Evolutionary conservation across 2,797 vertebrate species (phyloP), one percentile per base, ranked within the genome.

Genomic region (Tragopan temminckii): DNA sequence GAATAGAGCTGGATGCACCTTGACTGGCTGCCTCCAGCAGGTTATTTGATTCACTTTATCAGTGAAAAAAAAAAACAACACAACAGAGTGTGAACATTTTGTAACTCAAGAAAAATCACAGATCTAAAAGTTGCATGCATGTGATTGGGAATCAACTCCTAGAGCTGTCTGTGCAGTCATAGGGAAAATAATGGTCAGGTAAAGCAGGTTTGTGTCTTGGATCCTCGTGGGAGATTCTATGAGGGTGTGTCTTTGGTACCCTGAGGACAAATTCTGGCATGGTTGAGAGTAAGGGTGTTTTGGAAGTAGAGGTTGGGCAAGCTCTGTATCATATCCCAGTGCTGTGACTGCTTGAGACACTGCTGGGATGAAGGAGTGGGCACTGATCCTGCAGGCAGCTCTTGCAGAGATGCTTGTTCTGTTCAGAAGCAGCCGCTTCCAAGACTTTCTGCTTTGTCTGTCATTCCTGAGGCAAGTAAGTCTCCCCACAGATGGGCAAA

Each of bases 21-120:
- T 98, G 96, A 10, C 98, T 98, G 13, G 98, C 98, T 1, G 98
- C 98, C 96, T 99, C 98, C 82, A 99, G 89, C 12, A 99, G n/a
- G 77, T 98, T 99, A 58, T 92, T 97, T 15, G 97, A 96, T 38
- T 98, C 97, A 64, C 98, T 99, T 95, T 52, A 66, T 62, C 12
- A 88, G 82, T 52, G 9, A 17, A 61, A 95, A 95, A 94, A 3
- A 23, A 24, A 46, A 46, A 95, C n/a, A 85, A 53, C 17, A 18
- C 4, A 82, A 0, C 21, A 78, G 20, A 80, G 24, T 68, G n/a
- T 82, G 35, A 94, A 67, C 4, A 61, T 25, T 61, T 95, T 79
- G 40, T 29, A 70, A 33, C 36, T 71, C 29, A 61, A 46, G 29
- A 63, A 24, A 92, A 71, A 57, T 35, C 15, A 53, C 3, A 53